Base-by-base conservation (phyloP, 2,888 invertebrate species). In the Acanthosepion pharaonis region DNA sequence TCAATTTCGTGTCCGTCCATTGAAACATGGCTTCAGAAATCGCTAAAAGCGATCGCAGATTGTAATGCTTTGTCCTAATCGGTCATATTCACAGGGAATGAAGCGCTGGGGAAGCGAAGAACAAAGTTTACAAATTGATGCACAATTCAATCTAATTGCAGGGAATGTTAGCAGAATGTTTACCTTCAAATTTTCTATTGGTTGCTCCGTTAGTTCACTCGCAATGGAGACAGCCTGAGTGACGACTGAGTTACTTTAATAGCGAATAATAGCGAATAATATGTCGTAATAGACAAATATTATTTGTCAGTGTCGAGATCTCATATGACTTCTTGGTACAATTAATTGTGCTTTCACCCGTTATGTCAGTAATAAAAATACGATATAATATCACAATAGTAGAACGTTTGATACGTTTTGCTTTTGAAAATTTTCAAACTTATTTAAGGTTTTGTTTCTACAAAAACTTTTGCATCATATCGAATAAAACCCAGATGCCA, bases 111-210 rank as follows among this genome's bases (percentile, higher is more conserved):
- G 78, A 78, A 78, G 9, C 78, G 15, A 33, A n/a, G 78, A n/a
- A n/a, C 78, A 78, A 78, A 78, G n/a, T 78, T 78, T n/a, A n/a
- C 78, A 78, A 78, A 78, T 78, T 78, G 78, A 78, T 33, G 78
- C 2, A 78, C n/a, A 78, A 78, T 78, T 33, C n/a, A 78, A 78
- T n/a, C 78, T 78, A 78, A 78, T 78, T 78, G 33, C 15, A 33
- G 18, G 78, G 18, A 78, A 78, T 78, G 78, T 78, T 33, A 78
- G 18, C 78, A 18, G 78, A 78, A 78, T 78, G 78, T 78, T 78
- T 78, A 78, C n/a, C 78, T 78, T 33, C n/a, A 33, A 78, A 78
- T 78, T 33, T 78, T 78, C n/a, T 78, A 33, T 78, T 78, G 78
- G n/a, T 33, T 78, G 78, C n/a, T 78, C 78, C 78, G 78, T 11